These are phyloP conservation scores for Paracanthobrama guichenoti DNA, from an alignment of 2,113 vertebrate genomes.

Conservation along the genomic window DNA sequence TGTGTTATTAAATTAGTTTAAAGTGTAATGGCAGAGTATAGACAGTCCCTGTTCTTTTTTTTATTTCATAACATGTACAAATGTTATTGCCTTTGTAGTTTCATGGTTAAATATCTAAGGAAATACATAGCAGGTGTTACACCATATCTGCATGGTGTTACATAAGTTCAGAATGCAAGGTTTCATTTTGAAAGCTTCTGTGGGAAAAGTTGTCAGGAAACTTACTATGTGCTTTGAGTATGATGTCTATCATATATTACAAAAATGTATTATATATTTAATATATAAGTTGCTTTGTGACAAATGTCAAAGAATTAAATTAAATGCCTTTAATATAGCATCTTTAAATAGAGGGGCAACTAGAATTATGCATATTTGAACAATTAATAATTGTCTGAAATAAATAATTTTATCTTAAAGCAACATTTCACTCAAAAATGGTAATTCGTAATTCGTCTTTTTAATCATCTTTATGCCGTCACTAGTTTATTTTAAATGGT, in stretches of 20 bases:
- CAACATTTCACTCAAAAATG: too few species aligned
- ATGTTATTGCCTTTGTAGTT: background rate
- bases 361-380: too few species aligned
- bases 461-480: background rate
- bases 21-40: background rate
- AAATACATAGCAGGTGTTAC: conserved; percentile 7
- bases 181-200: background rate
- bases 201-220: background rate
- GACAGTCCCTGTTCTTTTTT: background rate
- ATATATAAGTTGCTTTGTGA: too few species aligned
- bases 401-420: too few species aligned
- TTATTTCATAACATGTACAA: background rate
- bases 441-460: background rate
- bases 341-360: too few species aligned
- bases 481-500: background rate
- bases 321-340: too few species aligned
- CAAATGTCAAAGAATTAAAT: too few species aligned
- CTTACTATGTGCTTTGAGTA: background rate
- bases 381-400: too few species aligned
- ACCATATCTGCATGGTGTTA: background rate
- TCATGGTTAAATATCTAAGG: background rate
- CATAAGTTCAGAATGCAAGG: background rate
- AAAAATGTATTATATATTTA: too few species aligned
- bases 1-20: background rate
- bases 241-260: background rate